phyloP scores from a whole-genome alignment of 1,140 invertebrate genomes.

The Grapholita molesta region DNA sequence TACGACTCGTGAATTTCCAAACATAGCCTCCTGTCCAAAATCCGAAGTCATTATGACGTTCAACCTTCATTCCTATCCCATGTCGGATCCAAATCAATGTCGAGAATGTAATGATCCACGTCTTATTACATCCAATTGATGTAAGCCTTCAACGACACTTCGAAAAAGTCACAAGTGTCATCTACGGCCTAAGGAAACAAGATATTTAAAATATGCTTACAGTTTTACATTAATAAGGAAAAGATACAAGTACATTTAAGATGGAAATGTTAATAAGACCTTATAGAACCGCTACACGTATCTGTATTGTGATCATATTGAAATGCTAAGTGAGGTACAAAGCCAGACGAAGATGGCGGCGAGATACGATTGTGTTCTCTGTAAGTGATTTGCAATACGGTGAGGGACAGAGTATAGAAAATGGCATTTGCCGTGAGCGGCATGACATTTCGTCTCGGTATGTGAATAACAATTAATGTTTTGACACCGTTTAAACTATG shows the following conservation, averaged over 20 bases:
- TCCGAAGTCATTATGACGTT: background rate
- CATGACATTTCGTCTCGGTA: background rate
- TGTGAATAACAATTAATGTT: background rate
- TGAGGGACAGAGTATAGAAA: no score
- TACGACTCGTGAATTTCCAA: background rate
- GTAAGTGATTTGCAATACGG: background rate
- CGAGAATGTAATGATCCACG: constrained; percentile 10
- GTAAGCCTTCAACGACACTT: no score
- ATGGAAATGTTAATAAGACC: background rate
- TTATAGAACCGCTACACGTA: background rate
- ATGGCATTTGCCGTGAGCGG: no score
- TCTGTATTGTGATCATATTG: constrained; percentile 24
- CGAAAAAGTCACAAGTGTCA: background rate
- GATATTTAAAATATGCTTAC: background rate
- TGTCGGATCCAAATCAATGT: constrained; percentile 14
- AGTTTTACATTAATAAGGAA: background rate
- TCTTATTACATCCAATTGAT: background rate
- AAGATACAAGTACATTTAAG: background rate
- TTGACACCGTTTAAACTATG: background rate
- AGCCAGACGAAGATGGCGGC: background rate
- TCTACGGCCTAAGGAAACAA: background rate
- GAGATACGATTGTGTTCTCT: background rate
- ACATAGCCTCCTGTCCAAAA: background rate
- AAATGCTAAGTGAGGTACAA: constrained; percentile 27
- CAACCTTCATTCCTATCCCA: background rate